Evolutionary conservation across 2,797 vertebrate species (phyloP), one percentile per base, ranked within the genome.

Genomic region (Pantherophis vulpinus): DNA sequence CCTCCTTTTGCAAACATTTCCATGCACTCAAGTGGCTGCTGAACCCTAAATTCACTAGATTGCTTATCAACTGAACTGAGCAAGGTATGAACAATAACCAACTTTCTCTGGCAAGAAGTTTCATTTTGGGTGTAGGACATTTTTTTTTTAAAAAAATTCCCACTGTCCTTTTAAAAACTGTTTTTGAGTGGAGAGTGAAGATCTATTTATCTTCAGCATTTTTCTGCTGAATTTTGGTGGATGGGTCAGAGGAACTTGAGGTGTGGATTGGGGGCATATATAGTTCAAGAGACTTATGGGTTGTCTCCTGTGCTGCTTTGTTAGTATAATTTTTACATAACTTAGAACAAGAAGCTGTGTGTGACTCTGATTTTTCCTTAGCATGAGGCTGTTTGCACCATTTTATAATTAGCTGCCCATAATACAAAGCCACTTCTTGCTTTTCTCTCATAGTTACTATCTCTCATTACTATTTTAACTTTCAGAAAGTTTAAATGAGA

Each of bases 401-500:
- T 95, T 96, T 95, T 94, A 96, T 32, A 94, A 91, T 94, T 90
- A 95, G 5, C 0, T 95, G 94, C 94, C 94, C 23, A 58, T 83
- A 95, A 86, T 37, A 95, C 87, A 96, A 96, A 96, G 51, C 1
- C 55, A 90, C 59, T 94, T 92, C 0, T 0, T 92, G 37, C 93
- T 96, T 97, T 63, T 95, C 94, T 87, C 59, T 95, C 25, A 95
- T 87, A 59, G 42, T n/a, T 92, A 27, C 8, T 13, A 42, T 42
- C 42, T 42, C 42, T 42, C 42, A 42, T 42, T 4, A 92, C 7
- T n/a, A 91, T 95, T 97, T 97, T 95, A 97, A 96, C 92, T 96
- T 97, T 95, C 92, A 96, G 91, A 91, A 96, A 97, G 91, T 97
- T 97, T 96, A 96, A 97, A 96, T 96, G 95, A 97, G 95, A 96